Base-by-base conservation (phyloP, 92 coral and sea anemone genomes). In the Palythoa heliodiscus region DNA sequence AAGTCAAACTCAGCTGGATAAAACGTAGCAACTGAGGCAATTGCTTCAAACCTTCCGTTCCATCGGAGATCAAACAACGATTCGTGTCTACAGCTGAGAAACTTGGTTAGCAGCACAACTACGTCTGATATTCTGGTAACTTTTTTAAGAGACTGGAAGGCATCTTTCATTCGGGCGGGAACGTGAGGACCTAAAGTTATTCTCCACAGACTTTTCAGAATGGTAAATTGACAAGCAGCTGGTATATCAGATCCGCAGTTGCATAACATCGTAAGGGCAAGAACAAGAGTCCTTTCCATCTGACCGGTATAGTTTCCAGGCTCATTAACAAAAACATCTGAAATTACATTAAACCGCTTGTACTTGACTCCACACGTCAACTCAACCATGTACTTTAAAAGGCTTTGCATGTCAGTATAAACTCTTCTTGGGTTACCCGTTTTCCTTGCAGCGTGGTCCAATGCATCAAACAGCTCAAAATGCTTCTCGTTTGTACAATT, bases 221-320 rank as follows among this genome's bases (percentile, higher is more conserved):
- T 82, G 37, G 79, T 25, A 1, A 47, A 52, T 35, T 95, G 92
- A 70, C 88, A 68, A 25, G 43, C 25, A 9, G 54, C 76, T 11
- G 97, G 88, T 40, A 96, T 87, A 37, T 90, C 92, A n/a, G 87
- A 84, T 71, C 94, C 99, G 86, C 95, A 89, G 84, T 96, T 96
- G 75, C 94, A 95, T 71, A 96, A 77, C 98, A 96, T 92, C 53
- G 95, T 92, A 57, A 96, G 80, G 14, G 89, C 92, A 17, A 96
- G 88, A 52, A 96, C 81, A 74, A 96, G 77, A 2, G 85, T 89
- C 86, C 99, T 86, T 53, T 95, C 99, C 13, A 95, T 87, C 66
- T 95, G 95, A 63, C 89, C 97, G 6, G 90, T 71, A 57, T 7
- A 47, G 70, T 17, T 19, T 61, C 69, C 24, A 17, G 69, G 24